Percentiles rank a stretch among this genome's conserved stretches.
These are phyloP conservation scores for Pyxicephalus adspersus DNA, from an alignment of 2,113 vertebrate genomes.

Conservation along the genomic window DNA sequence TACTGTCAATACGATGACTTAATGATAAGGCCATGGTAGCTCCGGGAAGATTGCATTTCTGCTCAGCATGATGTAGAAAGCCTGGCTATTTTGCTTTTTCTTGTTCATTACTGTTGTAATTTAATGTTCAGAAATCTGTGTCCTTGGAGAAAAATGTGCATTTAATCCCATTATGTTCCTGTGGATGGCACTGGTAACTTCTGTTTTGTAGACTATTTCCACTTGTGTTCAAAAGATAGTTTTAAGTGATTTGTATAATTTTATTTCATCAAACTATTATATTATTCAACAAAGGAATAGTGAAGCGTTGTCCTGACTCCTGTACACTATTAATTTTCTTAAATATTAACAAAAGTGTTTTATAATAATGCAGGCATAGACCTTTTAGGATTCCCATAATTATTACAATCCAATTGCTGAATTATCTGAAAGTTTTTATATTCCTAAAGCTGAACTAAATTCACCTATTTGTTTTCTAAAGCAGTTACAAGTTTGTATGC, in stretches of 20 bases:
- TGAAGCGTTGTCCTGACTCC: slow-evolving; percentile 5
- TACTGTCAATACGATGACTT: not conserved
- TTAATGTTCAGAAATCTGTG: not conserved
- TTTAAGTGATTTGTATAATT: not conserved
- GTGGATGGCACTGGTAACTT: slow-evolving; percentile 22
- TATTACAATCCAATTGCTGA: too few relatives aligned
- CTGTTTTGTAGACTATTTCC: not conserved
- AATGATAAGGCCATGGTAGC: not conserved
- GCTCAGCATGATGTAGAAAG: not conserved
- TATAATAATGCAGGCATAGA: too few relatives aligned
- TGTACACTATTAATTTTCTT: slow-evolving; percentile 1
- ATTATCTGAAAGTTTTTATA: too few relatives aligned
- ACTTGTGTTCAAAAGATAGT: not conserved
- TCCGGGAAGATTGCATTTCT: not conserved
- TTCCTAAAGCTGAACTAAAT: too few relatives aligned
- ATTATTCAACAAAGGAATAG: not conserved
- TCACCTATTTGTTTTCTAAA: too few relatives aligned
- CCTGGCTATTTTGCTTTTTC: not conserved
- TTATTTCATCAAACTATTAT: slow-evolving; percentile 16
- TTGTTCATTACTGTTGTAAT: not conserved
- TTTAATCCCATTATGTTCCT: not conserved
- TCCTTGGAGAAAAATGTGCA: not conserved
- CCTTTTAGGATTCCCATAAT: too few relatives aligned
- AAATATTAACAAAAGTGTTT: not conserved
- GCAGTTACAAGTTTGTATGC: too few relatives aligned